Evolutionary conservation across 2,888 invertebrate genomes (phyloP).

Genomic region (Mimas tiliae): DNA sequence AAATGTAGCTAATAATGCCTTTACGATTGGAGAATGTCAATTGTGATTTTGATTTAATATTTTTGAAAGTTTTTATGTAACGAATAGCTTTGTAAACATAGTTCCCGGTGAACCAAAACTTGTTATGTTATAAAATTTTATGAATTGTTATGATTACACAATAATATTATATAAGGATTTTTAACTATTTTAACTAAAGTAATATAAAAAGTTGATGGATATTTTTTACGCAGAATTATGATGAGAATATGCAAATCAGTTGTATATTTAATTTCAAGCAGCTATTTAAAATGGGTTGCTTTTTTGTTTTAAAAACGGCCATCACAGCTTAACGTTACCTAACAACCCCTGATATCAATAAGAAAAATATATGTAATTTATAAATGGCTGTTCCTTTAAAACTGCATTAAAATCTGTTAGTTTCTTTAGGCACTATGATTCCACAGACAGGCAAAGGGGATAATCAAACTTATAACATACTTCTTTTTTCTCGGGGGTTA

Average conservation of each 20-base stretch:
- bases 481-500: too few species aligned
- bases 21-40: background rate
- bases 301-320: background rate
- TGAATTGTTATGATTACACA: background rate
- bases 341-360: too few species aligned
- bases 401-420: too few species aligned
- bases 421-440: too few species aligned
- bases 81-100: background rate
- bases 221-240: background rate
- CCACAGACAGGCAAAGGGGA: too few species aligned
- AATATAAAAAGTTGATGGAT: slow-evolving; percentile 1
- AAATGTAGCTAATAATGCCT: background rate
- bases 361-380: too few species aligned
- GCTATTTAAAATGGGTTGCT: background rate
- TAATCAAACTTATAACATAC: too few species aligned
- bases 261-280: background rate
- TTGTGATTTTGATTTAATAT: slow-evolving; percentile 6
- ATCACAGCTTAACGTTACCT: too few species aligned
- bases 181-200: background rate
- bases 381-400: too few species aligned
- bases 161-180: too few species aligned
- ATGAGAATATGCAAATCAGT: slow-evolving; percentile 1
- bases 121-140: background rate
- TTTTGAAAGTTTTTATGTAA: background rate
- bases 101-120: slow-evolving; percentile 19